A percentile compares a stretch with the other conserved stretches of the same genome.
These are phyloP conservation scores for Gasteruption jaculator DNA, from an alignment of 2,888 invertebrate species.

Conservation along the genomic window DNA sequence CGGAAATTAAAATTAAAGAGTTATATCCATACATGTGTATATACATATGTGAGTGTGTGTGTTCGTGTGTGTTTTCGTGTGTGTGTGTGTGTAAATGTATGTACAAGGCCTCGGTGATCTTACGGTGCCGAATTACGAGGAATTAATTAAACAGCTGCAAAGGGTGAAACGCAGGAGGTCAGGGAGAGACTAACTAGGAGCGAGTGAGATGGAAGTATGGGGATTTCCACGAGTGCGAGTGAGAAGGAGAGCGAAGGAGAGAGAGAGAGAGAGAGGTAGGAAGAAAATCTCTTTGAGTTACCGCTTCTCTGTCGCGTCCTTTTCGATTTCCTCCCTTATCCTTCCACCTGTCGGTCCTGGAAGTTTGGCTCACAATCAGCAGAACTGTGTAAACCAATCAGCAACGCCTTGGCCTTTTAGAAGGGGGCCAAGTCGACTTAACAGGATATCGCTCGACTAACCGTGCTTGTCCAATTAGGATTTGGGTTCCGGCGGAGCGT, in stretches of 20 bases:
- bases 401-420: conserved; percentile 34
- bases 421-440: conserved; percentile 33
- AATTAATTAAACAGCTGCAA: conserved; percentile 30
- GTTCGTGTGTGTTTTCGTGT: too few species aligned
- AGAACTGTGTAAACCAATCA: conserved; percentile 43
- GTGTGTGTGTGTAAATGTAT: too few species aligned
- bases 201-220: conserved; percentile 8
- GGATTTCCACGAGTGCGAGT: conserved; percentile 7
- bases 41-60: too few species aligned
- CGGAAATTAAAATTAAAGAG: too few species aligned
- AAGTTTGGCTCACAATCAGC: conserved; percentile 29
- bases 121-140: too few species aligned
- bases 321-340: too few species aligned
- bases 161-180: conserved; percentile 5
- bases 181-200: conserved; percentile 8
- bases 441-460: conserved; percentile 35
- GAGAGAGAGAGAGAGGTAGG: too few species aligned
- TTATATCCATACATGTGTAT: too few species aligned
- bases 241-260: conserved; percentile 25
- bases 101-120: too few species aligned
- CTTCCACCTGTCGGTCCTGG: conserved; percentile 31
- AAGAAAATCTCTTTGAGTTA: too few species aligned
- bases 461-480: conserved; percentile 35
- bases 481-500: conserved; percentile 1
- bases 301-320: too few species aligned